Conservation (phyloP, 2,888 invertebrate species). For the Noctua comes region DNA sequence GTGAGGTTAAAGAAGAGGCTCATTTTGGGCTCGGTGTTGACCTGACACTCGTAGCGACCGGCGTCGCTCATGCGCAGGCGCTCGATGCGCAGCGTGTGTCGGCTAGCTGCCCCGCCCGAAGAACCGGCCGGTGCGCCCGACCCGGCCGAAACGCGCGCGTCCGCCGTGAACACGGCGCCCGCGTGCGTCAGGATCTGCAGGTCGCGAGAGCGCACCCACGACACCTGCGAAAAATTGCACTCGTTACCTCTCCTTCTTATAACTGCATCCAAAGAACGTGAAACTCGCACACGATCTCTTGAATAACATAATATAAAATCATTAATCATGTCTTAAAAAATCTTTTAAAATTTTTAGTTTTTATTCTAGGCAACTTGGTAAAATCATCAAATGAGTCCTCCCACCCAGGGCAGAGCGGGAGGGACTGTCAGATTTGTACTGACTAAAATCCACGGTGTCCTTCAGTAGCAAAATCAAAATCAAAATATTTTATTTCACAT, state of each 20-base stretch:
- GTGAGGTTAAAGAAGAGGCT: conserved; percentile 92
- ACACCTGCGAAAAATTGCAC: conserved; percentile 88
- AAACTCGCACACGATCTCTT: background rate
- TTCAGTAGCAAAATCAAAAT: too few relatives aligned
- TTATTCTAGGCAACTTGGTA: too few relatives aligned
- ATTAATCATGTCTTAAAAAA: too few relatives aligned
- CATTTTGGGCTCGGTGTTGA: conserved; percentile 94
- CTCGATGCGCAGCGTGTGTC: conserved; percentile 91
- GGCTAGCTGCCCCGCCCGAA: conserved; percentile 77
- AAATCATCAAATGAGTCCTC: too few relatives aligned
- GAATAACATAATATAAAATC: background rate
- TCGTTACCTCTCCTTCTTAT: background rate
- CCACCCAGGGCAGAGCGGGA: too few relatives aligned
- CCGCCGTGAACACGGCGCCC: conserved; percentile 92
- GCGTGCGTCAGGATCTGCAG: conserved; percentile 93
- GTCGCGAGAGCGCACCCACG: conserved; percentile 93
- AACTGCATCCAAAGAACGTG: background rate
- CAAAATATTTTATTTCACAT: too few relatives aligned
- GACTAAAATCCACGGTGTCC: too few relatives aligned
- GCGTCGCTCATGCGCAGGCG: conserved; percentile 91
- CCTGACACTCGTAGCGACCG: conserved; percentile 94
- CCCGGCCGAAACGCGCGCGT: conserved; percentile 91
- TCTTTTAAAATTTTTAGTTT: too few relatives aligned
- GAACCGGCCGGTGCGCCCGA: conserved; percentile 75
- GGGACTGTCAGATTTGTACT: too few relatives aligned